Percentiles rank a stretch among this genome's conserved stretches.
Evolutionary conservation across 2,797 vertebrate species (phyloP).

Genomic region (Oryzias sinensis): DNA sequence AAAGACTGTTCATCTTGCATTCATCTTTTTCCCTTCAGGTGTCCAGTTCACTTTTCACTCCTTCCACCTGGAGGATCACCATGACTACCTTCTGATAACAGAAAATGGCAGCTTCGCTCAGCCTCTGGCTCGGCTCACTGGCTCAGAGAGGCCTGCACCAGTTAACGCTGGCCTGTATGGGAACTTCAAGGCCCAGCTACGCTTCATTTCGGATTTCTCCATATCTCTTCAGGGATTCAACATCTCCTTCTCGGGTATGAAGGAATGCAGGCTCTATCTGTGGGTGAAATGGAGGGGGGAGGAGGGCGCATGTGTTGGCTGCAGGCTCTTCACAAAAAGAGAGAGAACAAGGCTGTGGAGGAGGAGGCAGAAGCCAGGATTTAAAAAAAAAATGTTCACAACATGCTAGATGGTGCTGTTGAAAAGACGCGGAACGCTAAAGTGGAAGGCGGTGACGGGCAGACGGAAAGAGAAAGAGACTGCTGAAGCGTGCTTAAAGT

Average conservation of each 20-base stretch:
- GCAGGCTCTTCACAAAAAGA: constrained; percentile 14
- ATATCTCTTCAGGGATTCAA: constrained; percentile 82
- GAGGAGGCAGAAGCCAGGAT: background rate
- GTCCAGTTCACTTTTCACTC: constrained; percentile 80
- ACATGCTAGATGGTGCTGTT: constrained; percentile 21
- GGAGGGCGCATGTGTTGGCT: background rate
- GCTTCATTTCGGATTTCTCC: constrained; percentile 84
- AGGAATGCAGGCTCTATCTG: constrained; percentile 23
- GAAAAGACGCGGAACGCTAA: constrained; percentile 6
- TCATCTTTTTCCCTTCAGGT: constrained; percentile 59
- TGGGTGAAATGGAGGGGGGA: background rate
- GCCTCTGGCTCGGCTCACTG: constrained; percentile 79
- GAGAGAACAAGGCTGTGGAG: constrained; percentile 4
- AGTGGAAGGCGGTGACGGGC: constrained; percentile 16
- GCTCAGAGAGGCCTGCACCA: constrained; percentile 68
- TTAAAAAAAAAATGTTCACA: constrained; percentile 11
- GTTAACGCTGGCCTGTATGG: constrained; percentile 80
- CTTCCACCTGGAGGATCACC: constrained; percentile 82
- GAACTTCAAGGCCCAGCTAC: constrained; percentile 81
- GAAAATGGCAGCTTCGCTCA: constrained; percentile 80
- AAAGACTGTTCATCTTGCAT: background rate
- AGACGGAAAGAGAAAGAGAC: constrained; percentile 13
- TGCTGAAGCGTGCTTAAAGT: constrained; percentile 40
- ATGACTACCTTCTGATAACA: constrained; percentile 82
- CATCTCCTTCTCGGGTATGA: constrained; percentile 78